phyloP scores from a whole-genome alignment of 2,888 invertebrate species.

The Choreutis nemorana region DNA sequence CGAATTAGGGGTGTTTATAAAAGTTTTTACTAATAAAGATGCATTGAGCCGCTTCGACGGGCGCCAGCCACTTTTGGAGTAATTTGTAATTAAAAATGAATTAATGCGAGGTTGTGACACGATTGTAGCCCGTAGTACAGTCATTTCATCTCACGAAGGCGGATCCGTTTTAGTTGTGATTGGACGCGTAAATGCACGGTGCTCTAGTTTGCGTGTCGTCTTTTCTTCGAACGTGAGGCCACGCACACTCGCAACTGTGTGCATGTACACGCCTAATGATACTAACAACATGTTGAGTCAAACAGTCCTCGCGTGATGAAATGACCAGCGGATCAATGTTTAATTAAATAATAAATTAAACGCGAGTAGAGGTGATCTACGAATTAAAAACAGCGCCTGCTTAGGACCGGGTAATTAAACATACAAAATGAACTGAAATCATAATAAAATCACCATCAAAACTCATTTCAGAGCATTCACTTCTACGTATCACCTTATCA shows the following conservation, averaged over 20 bases:
- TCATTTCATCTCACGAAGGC: too few species aligned
- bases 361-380: constrained; percentile 39
- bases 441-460: too few species aligned
- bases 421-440: constrained; percentile 33
- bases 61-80: constrained; percentile 54
- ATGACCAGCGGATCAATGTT: constrained; percentile 41
- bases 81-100: constrained; percentile 38
- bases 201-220: too few species aligned
- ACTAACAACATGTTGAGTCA: too few species aligned
- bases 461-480: too few species aligned
- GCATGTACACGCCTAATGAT: too few species aligned
- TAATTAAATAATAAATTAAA: constrained; percentile 41
- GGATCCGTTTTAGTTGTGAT: too few species aligned
- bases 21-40: constrained; percentile 39
- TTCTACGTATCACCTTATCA: too few species aligned
- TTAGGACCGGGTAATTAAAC: constrained; percentile 44
- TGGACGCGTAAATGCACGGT: too few species aligned
- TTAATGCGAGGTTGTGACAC: constrained; percentile 56
- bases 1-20: constrained; percentile 61
- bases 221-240: too few species aligned
- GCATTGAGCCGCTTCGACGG: constrained; percentile 35
- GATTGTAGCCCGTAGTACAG: constrained; percentile 36
- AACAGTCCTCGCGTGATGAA: too few species aligned
- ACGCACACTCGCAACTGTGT: too few species aligned
- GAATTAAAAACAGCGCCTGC: constrained; percentile 39